These are phyloP conservation scores for Solen grandis DNA, from an alignment of 1,140 invertebrate genomes.

Conservation along the genomic window DNA sequence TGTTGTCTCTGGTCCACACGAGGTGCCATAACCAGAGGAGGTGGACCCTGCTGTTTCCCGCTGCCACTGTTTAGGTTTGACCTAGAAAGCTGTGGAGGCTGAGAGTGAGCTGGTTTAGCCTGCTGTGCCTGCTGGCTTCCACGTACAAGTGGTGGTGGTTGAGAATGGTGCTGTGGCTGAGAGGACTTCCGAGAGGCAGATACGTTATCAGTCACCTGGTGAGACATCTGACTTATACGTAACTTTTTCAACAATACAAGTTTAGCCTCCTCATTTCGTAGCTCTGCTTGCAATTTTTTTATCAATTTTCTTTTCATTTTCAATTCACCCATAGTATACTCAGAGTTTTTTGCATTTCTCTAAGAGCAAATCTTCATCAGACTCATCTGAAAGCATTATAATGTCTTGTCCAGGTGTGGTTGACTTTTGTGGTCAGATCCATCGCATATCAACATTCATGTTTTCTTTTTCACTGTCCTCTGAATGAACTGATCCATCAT, in stretches of 20 bases:
- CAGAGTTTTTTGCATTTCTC: conserved; percentile 3
- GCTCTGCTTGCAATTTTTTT: conserved; percentile 84
- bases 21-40: conserved; percentile 73
- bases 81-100: conserved; percentile 61
- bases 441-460: conserved; percentile 63
- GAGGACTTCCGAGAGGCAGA: conserved; percentile 68
- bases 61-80: conserved; percentile 46
- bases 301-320: conserved; percentile 64
- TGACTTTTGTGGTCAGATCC: conserved; percentile 70
- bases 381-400: conserved; percentile 67
- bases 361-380: conserved; percentile 56
- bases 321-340: conserved; percentile 57
- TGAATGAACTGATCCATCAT: conserved; percentile 57
- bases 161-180: conserved; percentile 69
- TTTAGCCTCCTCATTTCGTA: conserved; percentile 97
- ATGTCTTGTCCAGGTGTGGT: conserved; percentile 58
- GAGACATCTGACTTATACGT: conserved; percentile 91
- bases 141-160: conserved; percentile 78
- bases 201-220: conserved; percentile 66
- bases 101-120: conserved; percentile 61
- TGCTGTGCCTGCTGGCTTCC: conserved; percentile 68
- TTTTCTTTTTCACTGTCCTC: conserved; percentile 71
- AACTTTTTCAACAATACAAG: conserved; percentile 96
- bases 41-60: conserved; percentile 71
- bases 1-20: conserved; percentile 52